Evolutionary conservation across 1,140 invertebrate species (phyloP).

Genomic region (Tyrophagus putrescentiae): DNA sequence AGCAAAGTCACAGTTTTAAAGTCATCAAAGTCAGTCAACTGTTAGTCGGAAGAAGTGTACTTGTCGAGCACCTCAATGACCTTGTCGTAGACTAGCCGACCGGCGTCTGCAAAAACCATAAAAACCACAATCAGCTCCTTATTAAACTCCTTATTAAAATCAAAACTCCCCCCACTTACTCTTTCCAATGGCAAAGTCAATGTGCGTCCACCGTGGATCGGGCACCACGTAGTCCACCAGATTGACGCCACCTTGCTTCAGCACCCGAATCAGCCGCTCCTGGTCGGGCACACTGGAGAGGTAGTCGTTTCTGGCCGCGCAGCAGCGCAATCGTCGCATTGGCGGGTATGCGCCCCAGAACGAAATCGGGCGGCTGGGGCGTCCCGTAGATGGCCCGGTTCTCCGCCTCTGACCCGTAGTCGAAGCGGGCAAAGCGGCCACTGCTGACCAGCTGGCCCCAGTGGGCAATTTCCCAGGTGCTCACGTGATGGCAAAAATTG

Average conservation of each 20-base stretch:
- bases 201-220: constrained; percentile 15
- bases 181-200: constrained; percentile 17
- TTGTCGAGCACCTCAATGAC: constrained; percentile 10
- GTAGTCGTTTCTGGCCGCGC: constrained; percentile 11
- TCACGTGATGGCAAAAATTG: constrained; percentile 66
- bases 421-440: constrained; percentile 1
- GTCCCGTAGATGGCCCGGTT: constrained; percentile 16
- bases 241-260: constrained; percentile 11
- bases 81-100: constrained; percentile 10
- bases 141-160: too few relatives aligned
- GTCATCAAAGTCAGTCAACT: too few relatives aligned
- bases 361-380: constrained; percentile 18
- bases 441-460: constrained; percentile 33
- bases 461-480: constrained; percentile 55
- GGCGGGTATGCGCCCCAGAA: constrained; percentile 14
- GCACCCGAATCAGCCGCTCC: background rate
- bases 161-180: too few relatives aligned
- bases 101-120: too few relatives aligned
- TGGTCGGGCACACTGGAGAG: constrained; percentile 12
- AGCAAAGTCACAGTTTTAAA: too few relatives aligned
- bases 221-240: constrained; percentile 14
- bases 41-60: too few relatives aligned
- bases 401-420: constrained; percentile 14
- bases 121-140: too few relatives aligned
- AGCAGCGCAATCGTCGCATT: background rate